phyloP scores from a whole-genome alignment of 1,140 invertebrate genomes.

The Calosoma granatense region DNA sequence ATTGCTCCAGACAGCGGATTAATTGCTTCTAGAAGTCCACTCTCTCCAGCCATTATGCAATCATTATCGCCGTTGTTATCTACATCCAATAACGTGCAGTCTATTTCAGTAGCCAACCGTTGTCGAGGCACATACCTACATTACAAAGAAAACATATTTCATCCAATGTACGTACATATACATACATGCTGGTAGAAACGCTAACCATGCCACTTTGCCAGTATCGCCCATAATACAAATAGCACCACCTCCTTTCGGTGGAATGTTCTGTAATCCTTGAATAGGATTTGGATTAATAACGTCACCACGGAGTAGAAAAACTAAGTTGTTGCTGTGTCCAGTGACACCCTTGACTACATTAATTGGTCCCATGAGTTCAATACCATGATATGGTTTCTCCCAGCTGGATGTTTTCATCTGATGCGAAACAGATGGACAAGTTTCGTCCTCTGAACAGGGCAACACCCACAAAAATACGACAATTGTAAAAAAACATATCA shows the following conservation, averaged over 20 bases:
- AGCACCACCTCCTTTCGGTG: constrained; percentile 41
- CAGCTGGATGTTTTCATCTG: constrained; percentile 49
- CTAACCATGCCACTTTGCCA: constrained; percentile 50
- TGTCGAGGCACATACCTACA: constrained; percentile 21
- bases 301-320: constrained; percentile 57
- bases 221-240: constrained; percentile 49
- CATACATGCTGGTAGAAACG: no score
- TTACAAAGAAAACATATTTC: neutral
- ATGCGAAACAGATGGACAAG: constrained; percentile 43
- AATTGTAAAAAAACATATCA: constrained; percentile 58
- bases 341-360: constrained; percentile 51
- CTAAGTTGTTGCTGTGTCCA: constrained; percentile 51
- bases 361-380: constrained; percentile 61
- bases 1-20: constrained; percentile 55
- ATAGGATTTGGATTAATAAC: constrained; percentile 42
- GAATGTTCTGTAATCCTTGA: constrained; percentile 28
- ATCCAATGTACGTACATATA: neutral
- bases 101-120: constrained; percentile 52
- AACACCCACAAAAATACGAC: constrained; percentile 63
- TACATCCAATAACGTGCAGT: constrained; percentile 59
- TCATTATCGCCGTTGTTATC: constrained; percentile 57
- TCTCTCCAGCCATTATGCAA: constrained; percentile 58
- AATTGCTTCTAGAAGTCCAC: constrained; percentile 54
- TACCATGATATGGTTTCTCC: constrained; percentile 57
- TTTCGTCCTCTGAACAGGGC: constrained; percentile 54